These are phyloP conservation scores for Tenualosa ilisha DNA, from an alignment of 2,797 vertebrate genomes.

Conservation along the genomic window DNA sequence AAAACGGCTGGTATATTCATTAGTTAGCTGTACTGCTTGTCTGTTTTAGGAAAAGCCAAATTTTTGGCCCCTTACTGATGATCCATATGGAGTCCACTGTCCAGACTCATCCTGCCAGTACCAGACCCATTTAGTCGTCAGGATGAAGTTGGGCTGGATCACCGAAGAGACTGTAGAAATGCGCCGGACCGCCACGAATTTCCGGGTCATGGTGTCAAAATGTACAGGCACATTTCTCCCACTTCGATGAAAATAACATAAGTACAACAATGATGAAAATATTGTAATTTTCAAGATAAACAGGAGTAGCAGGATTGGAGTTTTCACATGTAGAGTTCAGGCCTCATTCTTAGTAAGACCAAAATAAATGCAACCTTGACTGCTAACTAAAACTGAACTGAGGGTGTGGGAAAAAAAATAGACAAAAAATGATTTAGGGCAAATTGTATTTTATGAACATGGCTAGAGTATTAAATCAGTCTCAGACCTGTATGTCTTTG, in stretches of 20 bases:
- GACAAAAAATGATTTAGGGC: too few relatives aligned
- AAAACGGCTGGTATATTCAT: neutral
- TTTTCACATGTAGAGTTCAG: too few relatives aligned
- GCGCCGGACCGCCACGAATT: neutral
- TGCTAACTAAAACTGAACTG: neutral
- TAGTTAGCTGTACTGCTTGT: neutral
- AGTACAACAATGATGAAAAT: too few relatives aligned
- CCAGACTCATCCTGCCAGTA: constrained; percentile 16
- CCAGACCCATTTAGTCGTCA: neutral
- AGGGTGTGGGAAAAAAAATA: too few relatives aligned
- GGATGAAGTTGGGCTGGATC: neutral
- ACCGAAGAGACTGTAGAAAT: neutral
- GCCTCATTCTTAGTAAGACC: neutral
- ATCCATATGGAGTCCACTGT: neutral
- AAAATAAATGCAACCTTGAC: neutral
- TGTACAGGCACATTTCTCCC: neutral
- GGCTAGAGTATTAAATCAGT: neutral
- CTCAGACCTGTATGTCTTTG: neutral
- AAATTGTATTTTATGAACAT: neutral
- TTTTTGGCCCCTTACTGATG: constrained; percentile 21
- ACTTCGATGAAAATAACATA: neutral
- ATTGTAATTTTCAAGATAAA: too few relatives aligned
- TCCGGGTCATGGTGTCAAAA: constrained; percentile 16
- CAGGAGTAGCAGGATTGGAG: too few relatives aligned
- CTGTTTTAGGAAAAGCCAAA: neutral